Percentiles rank a stretch among this genome's conserved stretches.
Conservation (phyloP, 2,797 vertebrate species). For the Poliocrania exsul region DNA sequence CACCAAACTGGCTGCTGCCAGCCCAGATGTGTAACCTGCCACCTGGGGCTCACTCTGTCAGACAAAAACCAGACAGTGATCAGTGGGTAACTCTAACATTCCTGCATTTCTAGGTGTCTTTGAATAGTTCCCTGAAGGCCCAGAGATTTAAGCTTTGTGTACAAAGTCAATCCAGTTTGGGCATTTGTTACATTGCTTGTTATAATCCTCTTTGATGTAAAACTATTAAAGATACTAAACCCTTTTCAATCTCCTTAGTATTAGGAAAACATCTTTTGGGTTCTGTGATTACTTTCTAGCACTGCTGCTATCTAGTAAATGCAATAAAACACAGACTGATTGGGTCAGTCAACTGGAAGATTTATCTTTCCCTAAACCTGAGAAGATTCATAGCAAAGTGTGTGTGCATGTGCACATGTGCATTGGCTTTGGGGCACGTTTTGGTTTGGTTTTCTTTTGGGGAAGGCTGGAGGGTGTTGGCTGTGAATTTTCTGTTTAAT, state of each 20-base stretch:
- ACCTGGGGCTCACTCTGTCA: not conserved
- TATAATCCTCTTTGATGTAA: slow-evolving; percentile 48
- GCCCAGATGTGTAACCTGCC: not conserved
- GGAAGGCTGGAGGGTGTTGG: not conserved
- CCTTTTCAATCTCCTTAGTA: slow-evolving; percentile 27
- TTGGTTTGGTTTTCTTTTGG: not conserved
- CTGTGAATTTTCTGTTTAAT: not conserved
- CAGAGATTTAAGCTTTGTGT: not conserved
- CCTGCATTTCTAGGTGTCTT: not conserved
- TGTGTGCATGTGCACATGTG: fast-evolving
- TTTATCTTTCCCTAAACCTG: not conserved
- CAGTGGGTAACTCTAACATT: not conserved
- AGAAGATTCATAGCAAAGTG: not conserved
- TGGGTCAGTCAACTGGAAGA: not conserved
- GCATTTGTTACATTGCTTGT: slow-evolving; percentile 12
- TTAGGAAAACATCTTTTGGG: slow-evolving; percentile 32
- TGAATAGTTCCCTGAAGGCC: not conserved
- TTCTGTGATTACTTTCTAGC: not conserved
- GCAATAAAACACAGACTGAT: not conserved
- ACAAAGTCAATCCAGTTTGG: slow-evolving; percentile 14
- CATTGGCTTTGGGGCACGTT: not conserved
- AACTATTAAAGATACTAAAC: slow-evolving; percentile 46
- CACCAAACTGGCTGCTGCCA: not conserved
- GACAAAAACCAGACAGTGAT: not conserved
- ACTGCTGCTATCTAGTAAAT: not conserved